A percentile compares a stretch with the other conserved stretches of the same genome.
Evolutionary conservation across 2,113 vertebrate genomes (phyloP).

Genomic region (Saguinus midas): DNA sequence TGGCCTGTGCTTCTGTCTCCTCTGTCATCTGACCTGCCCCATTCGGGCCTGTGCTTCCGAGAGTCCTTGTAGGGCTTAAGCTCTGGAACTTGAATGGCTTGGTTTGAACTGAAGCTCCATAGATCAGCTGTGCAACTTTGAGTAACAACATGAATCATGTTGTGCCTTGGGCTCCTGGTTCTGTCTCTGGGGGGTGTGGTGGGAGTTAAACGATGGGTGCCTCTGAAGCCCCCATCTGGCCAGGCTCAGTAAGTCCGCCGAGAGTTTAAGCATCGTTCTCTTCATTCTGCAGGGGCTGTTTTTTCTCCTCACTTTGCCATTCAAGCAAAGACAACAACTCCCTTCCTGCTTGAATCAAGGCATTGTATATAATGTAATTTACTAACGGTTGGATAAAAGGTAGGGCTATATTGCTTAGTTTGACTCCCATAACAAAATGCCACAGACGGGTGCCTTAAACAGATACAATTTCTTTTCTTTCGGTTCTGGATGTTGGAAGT

Average conservation of each 20-base stretch:
- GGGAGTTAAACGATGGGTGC: not conserved
- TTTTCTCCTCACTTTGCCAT: not conserved
- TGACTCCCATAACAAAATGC: not conserved
- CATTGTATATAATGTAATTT: not conserved
- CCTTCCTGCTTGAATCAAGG: not conserved
- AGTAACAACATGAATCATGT: not conserved
- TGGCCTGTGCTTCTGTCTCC: not conserved
- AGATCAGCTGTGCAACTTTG: not conserved
- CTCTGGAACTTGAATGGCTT: not conserved
- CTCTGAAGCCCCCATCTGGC: fast-evolving
- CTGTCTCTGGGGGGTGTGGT: not conserved
- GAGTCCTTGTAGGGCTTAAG: not conserved
- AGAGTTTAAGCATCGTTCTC: fast-evolving
- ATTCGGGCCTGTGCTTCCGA: not conserved
- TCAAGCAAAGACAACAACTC: not conserved
- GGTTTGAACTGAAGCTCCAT: not conserved
- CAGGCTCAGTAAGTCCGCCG: not conserved
- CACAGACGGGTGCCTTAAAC: not conserved
- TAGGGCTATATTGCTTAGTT: not conserved
- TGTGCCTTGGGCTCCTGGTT: not conserved
- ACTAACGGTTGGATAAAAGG: not conserved
- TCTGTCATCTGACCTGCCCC: too few relatives aligned
- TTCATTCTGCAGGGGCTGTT: fast-evolving
- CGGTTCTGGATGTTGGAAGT: not conserved
- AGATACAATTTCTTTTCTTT: not conserved